Base-by-base conservation (phyloP, 23 tunicate species). In the Ascidia mentula region DNA sequence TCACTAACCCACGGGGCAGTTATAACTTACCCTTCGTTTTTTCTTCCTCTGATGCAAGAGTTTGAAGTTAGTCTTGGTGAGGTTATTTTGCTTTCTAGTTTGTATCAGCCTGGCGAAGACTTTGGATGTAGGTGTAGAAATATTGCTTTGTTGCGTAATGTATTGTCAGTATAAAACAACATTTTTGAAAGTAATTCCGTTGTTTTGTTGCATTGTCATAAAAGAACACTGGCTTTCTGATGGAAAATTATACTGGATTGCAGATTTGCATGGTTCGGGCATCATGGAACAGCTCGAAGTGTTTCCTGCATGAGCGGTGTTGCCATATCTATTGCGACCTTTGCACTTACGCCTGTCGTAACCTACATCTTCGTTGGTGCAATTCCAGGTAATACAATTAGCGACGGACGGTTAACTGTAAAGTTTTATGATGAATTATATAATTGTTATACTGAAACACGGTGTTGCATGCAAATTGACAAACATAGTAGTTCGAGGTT, bases 61-160 rank as follows among this genome's bases (percentile, higher is more conserved):
- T 76, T 78, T 33, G 73, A 31, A n/a, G n/a, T n/a, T n/a, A n/a
- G n/a, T n/a, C n/a, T n/a, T n/a, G n/a, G 82, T 6, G 26, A 78
- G 73, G 82, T 46, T 7, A 78, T 73, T 13, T 78, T 72, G 82
- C 31, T 78, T 6, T 53, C 31, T 78, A 73, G 82, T n/a, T 15
- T 65, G 7, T 35, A 40, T 28, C 65, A 76, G 72, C 28, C 40
- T 18, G 80, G 80, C 31, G 40, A 39, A 76, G 61, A 61, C 7
- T 76, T 40, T 12, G 80, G 80, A 39, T 35, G 80, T 76, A 31
- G 40, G 80, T 39, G n/a, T n/a, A n/a, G n/a, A n/a, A n/a, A n/a
- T n/a, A n/a, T n/a, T n/a, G n/a, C n/a, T n/a, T n/a, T n/a, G n/a
- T n/a, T n/a, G n/a, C n/a, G n/a, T n/a, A n/a, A n/a, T n/a, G n/a